Evolutionary conservation across 1,140 invertebrate genomes (phyloP).

Genomic region (Pseudomyrmex sp.): DNA sequence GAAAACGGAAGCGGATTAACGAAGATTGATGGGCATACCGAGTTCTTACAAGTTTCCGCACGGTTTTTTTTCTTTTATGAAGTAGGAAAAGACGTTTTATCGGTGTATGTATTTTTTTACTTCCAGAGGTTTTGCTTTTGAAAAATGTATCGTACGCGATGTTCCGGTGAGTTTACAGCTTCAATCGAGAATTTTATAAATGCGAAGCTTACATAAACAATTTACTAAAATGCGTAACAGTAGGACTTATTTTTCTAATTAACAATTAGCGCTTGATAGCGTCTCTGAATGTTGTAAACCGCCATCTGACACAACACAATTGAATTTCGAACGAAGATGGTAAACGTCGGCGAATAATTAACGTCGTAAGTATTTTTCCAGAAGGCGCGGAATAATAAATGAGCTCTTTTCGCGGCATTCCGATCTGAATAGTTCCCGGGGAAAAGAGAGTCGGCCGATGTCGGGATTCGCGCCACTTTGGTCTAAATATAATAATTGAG

Average conservation of each 20-base stretch:
- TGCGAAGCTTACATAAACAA: too few species aligned
- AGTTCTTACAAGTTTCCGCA: not conserved
- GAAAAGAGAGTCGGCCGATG: not conserved
- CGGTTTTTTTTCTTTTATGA: not conserved
- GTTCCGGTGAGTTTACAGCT: not conserved
- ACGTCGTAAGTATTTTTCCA: not conserved
- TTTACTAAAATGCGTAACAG: too few species aligned
- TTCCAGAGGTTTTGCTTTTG: constrained; percentile 11
- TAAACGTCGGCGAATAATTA: not conserved
- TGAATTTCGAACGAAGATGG: not conserved
- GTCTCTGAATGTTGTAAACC: not conserved
- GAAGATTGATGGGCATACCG: constrained; percentile 5
- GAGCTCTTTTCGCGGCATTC: not conserved
- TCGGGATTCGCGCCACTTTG: not conserved
- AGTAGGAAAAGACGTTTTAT: not conserved
- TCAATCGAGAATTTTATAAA: constrained; percentile 3
- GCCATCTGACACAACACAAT: not conserved
- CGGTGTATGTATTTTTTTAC: constrained; percentile 26
- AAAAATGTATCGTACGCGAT: not conserved
- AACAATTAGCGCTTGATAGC: not conserved
- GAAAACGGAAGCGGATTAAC: constrained; percentile 25
- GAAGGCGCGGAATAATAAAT: not conserved
- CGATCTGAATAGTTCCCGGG: constrained; percentile 1
- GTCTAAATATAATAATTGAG: constrained; percentile 69
- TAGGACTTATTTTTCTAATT: not conserved